Base-by-base conservation (phyloP, 2,113 vertebrate species). In the Piprites chloris region DNA sequence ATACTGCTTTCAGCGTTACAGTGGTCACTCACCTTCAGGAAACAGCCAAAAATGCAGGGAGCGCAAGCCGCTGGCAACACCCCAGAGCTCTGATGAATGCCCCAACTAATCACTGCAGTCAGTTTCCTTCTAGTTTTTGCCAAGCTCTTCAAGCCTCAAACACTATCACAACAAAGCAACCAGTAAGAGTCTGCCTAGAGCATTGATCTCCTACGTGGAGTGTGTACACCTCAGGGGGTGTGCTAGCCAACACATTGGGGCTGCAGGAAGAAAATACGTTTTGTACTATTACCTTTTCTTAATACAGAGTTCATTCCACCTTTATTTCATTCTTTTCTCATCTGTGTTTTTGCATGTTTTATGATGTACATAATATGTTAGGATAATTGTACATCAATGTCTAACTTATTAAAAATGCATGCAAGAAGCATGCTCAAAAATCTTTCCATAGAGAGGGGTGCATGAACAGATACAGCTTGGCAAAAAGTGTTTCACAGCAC, bases 221-320 rank as follows among this genome's bases (percentile, higher is more conserved):
- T 23, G 6, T 10, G 33, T 32, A 21, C 9, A 63, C 5, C 15
- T 23, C 47, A 39, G 20, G 14, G 19, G 22, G 14, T 4, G 6
- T 0, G 0, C 18, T 11, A 62, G 39, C 26, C 12, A 59, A 35
- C 1, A 8, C 30, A 30, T 4, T 0, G 0, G 13, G 37, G 23
- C 7, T 28, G n/a, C 49, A 76, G 27, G 37, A 92, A 73, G 11
- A 65, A 83, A 69, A 52, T 7, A 32, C 30, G 39, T 80, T 37
- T 52, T 6, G 1, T 44, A 76, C 9, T 3, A 1, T 14, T 65
- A 90, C 24, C 13, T 76, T 61, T 24, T 8, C 50, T 77, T 67
- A 67, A 41, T 15, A 44, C 2, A 15, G 11, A 27, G 8, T 32
- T 80, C 32, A 62, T 63, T 74, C 67, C 5, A 76, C 19, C 9